phyloP scores from a whole-genome alignment of 2,113 vertebrate species.

The Electrona antarctica region DNA sequence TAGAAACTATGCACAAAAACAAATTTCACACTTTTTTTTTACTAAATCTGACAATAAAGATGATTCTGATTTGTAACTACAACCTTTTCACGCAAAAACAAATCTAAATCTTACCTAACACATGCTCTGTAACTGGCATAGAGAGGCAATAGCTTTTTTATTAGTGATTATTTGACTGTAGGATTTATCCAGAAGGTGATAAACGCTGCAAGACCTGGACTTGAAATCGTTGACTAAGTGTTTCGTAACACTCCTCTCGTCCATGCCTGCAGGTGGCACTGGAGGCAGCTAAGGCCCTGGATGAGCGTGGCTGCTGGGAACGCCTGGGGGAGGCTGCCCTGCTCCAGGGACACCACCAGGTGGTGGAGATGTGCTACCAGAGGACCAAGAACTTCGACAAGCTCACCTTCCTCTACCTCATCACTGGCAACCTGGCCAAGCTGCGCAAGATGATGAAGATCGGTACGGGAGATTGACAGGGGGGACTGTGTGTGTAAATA shows the following conservation, averaged over 20 bases:
- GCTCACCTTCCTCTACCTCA: conserved; percentile 96
- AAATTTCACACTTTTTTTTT: too few relatives aligned
- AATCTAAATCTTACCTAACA: too few relatives aligned
- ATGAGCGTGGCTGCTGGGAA: conserved; percentile 96
- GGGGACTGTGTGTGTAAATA: neutral
- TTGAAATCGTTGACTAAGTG: too few relatives aligned
- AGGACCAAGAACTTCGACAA: conserved; percentile 98
- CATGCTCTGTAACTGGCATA: too few relatives aligned
- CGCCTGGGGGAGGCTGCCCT: conserved; percentile 92
- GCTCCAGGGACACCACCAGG: conserved; percentile 97
- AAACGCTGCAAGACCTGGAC: too few relatives aligned
- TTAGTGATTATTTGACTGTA: too few relatives aligned
- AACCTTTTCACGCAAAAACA: too few relatives aligned
- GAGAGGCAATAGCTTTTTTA: too few relatives aligned
- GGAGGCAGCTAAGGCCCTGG: conserved; percentile 94
- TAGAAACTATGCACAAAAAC: too few relatives aligned
- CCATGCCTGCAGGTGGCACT: conserved; percentile 83
- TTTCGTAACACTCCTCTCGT: neutral
- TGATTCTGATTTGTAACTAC: too few relatives aligned
- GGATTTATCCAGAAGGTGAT: too few relatives aligned
- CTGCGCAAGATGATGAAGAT: conserved; percentile 99
- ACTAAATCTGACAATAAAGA: too few relatives aligned
- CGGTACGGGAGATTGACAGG: conserved; percentile 74
- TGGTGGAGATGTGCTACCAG: conserved; percentile 99
- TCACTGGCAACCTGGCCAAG: conserved; percentile 96